A percentile compares a stretch with the other conserved stretches of the same genome.
Conservation (phyloP, 2,888 invertebrate genomes). For the Aphodius granarius region DNA sequence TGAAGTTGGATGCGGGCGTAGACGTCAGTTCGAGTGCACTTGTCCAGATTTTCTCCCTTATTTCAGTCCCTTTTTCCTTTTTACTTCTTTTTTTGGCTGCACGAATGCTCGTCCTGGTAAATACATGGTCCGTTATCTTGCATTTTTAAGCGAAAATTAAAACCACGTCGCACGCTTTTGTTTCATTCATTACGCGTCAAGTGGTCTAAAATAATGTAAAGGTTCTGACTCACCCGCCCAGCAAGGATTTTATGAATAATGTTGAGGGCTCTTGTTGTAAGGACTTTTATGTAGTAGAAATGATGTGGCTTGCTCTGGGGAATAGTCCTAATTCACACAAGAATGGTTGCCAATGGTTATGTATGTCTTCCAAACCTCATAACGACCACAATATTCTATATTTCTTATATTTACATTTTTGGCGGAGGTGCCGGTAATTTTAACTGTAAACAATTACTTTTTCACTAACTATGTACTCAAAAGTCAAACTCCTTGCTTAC, state of each 20-base stretch:
- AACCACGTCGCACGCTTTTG: neutral
- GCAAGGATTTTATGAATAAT: neutral
- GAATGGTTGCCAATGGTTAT: too few species aligned
- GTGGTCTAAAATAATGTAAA: neutral
- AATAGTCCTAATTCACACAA: too few species aligned
- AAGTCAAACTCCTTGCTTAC: neutral
- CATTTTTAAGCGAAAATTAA: neutral
- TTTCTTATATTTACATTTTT: too few species aligned
- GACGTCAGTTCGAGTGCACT: neutral
- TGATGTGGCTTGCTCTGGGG: too few species aligned
- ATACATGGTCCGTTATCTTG: neutral
- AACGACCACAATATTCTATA: too few species aligned
- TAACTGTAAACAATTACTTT: too few species aligned
- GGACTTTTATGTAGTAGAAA: too few species aligned
- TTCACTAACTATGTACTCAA: too few species aligned
- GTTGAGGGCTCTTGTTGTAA: neutral
- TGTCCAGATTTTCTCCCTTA: neutral
- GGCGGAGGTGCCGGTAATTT: too few species aligned
- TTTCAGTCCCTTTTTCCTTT: neutral
- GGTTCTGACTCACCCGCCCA: neutral
- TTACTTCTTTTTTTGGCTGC: neutral
- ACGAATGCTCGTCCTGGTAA: neutral
- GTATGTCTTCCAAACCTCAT: too few species aligned
- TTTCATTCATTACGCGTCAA: neutral
- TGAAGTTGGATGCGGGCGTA: neutral